Evolutionary conservation across 2,113 vertebrate species (phyloP), one percentile per base, ranked within the genome.

Genomic region (Tetrao urogallus): DNA sequence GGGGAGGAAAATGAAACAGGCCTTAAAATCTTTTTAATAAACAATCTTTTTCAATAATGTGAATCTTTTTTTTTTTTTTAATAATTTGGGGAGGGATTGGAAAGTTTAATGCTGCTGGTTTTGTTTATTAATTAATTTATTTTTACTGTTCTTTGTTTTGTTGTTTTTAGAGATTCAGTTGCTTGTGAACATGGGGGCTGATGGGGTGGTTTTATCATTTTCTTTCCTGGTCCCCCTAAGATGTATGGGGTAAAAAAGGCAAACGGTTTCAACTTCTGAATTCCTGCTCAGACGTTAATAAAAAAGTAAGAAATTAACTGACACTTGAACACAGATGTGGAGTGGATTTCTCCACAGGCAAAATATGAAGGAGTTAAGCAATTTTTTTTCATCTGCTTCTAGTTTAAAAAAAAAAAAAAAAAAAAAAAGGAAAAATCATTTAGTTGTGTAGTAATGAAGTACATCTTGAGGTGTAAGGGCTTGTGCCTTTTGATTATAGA

Each of bases 401-500:
- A 93, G 86, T 98, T 97, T 93, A 86, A 73, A 74, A 73, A 92
- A 79, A 93, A 54, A 78, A 93, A 54, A 50, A 50, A 78, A 77
- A 34, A 47, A 75, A 50, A 57, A 15, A 52, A 5, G 28, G 8
- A 4, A 65, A 78, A 63, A 85, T 83, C 84, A 95, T 94, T 97
- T 92, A 90, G 76, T 93, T 92, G 71, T 87, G 89, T 93, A 77
- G 83, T 97, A 98, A 97, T 97, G 96, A 97, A 97, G 94, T 95
- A 95, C 95, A 94, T 95, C 86, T 97, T 95, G 97, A 98, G 94
- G 97, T 97, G 95, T 96, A 94, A 93, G 87, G 94, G 83, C 86
- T 78, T 86, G 72, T 92, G 91, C 92, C 95, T 97, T 97, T 97
- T 96, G 93, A 97, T 97, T 97, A 95, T 82, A 96, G 97, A 98